Conservation (phyloP, 2,888 invertebrate species). For the Cataglyphis rosenhaueri region DNA sequence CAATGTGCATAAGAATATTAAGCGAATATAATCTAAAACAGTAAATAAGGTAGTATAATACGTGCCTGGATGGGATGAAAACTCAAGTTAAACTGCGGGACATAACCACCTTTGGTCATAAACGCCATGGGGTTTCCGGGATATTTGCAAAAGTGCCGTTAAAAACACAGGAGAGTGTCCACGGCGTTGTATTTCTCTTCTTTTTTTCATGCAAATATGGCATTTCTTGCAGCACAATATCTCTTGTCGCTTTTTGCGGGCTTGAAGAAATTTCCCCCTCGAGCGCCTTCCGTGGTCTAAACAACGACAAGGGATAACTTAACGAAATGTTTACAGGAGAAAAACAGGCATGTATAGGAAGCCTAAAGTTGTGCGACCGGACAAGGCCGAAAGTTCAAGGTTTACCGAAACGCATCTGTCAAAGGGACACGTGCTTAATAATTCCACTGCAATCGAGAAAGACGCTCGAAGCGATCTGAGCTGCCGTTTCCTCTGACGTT, state of each 20-base stretch:
- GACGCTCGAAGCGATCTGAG: not conserved
- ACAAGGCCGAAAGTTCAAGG: conserved; percentile 59
- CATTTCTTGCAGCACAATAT: not conserved
- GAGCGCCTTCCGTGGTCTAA: conserved; percentile 15
- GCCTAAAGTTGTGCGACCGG: not conserved
- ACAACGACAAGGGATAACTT: conserved; percentile 36
- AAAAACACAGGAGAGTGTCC: conserved; percentile 7
- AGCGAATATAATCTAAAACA: not conserved
- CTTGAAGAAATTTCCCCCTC: not conserved
- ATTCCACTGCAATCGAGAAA: conserved; percentile 27
- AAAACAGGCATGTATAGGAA: conserved; percentile 19
- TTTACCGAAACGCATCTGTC: conserved; percentile 18
- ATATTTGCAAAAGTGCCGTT: conserved; percentile 41
- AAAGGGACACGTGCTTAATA: conserved; percentile 44
- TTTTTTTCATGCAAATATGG: not conserved
- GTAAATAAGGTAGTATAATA: not conserved
- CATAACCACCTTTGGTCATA: conserved; percentile 12
- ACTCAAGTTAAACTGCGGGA: conserved; percentile 24
- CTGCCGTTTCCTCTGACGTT: conserved; percentile 15
- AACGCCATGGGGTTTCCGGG: not conserved
- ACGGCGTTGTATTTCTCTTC: not conserved
- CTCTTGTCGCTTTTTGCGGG: conserved; percentile 3
- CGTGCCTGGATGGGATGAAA: conserved; percentile 16
- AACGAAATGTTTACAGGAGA: conserved; percentile 49
- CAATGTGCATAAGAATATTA: not conserved